Base-by-base conservation (phyloP, 2,888 invertebrate genomes). In the Trichacis sp. region DNA sequence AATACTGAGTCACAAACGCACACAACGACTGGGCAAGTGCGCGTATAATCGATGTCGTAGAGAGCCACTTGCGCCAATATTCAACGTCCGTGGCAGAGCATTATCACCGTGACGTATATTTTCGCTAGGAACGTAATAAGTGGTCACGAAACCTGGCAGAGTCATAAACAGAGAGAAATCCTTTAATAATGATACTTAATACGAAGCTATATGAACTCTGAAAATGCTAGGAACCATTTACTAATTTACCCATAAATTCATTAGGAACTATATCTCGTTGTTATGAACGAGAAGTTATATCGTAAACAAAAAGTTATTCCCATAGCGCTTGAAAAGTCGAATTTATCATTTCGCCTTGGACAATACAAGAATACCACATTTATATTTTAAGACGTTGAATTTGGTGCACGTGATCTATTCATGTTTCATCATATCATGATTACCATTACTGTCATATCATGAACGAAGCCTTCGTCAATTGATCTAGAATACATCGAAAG, bases 391-490 rank as follows among this genome's bases (percentile, higher is more conserved):
- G 33, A n/a, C 33, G 33, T 33, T 33, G 11, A 33, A 33, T 33
- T 62, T 43, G 43, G 24, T 11, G 47, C 51, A 42, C 55, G 24
- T 51, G 47, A 46, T 42, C 57, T n/a, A 59, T 54, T 63, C 33
- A 65, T 56, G 46, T 48, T 58, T 54, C 72, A 72, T 65, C 78
- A 80, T 80, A 80, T 80, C 79, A 77, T 75, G 63, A 66, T 69
- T 78, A 73, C 78, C 74, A 70, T 72, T 45, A 73, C 63, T 74
- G 72, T 79, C 78, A 78, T 79, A 78, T 79, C 80, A 73, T 76
- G 71, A 73, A 72, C 38, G 38, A 56, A 59, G 51, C 55, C 58
- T 68, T 62, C 68, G 64, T 72, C 72, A 71, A 69, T 75, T 72
- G 67, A 72, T 62, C 71, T 76, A 72, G 68, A 63, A 64, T 62